phyloP scores from a whole-genome alignment of 2,113 vertebrate genomes.

The Ciconia maguari region DNA sequence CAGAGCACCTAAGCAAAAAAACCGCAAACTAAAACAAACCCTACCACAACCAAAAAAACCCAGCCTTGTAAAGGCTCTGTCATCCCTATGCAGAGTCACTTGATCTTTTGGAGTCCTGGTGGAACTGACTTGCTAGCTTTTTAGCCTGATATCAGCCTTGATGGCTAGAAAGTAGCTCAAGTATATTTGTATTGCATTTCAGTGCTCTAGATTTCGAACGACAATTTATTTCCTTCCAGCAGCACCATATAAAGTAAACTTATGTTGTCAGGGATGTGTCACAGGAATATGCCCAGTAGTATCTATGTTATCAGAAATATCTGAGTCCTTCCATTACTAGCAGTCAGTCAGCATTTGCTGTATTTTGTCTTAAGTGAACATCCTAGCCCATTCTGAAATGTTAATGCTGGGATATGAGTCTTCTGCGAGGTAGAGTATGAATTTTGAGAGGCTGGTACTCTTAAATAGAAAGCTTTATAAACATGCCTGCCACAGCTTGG shows the following conservation, averaged over 20 bases:
- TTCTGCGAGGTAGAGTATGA: background rate
- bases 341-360: background rate
- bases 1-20: background rate
- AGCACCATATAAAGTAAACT: background rate
- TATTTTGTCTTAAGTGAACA: background rate
- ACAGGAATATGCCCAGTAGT: background rate
- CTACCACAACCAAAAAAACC: background rate
- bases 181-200: background rate
- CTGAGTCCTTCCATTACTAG: background rate
- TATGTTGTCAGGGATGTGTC: background rate
- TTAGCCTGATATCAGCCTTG: background rate
- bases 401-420: background rate
- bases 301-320: background rate
- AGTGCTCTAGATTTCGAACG: background rate
- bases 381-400: background rate
- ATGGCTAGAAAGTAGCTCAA: background rate
- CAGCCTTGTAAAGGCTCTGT: background rate
- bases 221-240: background rate
- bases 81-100: background rate
- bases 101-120: background rate
- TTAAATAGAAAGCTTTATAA: constrained; percentile 14
- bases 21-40: background rate
- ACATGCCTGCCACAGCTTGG: background rate
- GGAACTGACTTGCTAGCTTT: background rate
- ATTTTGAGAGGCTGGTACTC: background rate